Percentiles rank a stretch among this genome's conserved stretches.
Evolutionary conservation across 2,797 vertebrate species (phyloP).

Genomic region (Enteromius radiatus): DNA sequence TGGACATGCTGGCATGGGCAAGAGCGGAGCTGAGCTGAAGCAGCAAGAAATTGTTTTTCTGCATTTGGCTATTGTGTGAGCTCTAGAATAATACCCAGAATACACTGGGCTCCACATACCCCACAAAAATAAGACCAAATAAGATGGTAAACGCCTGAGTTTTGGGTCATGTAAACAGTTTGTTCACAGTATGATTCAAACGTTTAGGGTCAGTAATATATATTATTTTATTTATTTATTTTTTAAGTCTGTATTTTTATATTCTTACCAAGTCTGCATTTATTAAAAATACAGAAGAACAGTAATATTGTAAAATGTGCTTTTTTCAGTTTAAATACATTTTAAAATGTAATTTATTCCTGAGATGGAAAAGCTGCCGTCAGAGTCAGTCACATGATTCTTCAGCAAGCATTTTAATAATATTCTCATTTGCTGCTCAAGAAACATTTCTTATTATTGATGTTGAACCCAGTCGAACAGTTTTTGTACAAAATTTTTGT

Average conservation of each 20-base stretch:
- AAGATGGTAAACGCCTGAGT: not conserved
- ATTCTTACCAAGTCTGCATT: not conserved
- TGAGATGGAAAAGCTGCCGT: not conserved
- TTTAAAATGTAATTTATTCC: not conserved
- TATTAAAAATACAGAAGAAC: not conserved
- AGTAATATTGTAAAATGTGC: not conserved
- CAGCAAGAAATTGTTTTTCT: slow-evolving; percentile 21
- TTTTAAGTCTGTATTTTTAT: not conserved
- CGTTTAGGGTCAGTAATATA: not conserved
- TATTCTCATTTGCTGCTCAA: not conserved
- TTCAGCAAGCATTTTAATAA: not conserved
- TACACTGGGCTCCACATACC: not conserved
- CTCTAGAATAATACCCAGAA: slow-evolving; percentile 24
- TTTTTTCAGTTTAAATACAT: not conserved
- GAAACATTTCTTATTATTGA: not conserved
- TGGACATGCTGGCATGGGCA: slow-evolving; percentile 7
- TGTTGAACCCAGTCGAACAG: no score
- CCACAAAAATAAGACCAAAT: no score
- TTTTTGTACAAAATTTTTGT: no score
- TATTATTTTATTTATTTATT: not conserved
- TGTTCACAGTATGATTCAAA: not conserved
- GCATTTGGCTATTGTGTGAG: not conserved
- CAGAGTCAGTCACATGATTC: not conserved
- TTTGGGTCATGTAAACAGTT: not conserved
- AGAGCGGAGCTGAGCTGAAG: slow-evolving; percentile 38